These are phyloP conservation scores for Orchestia grillus DNA, from an alignment of 1,140 invertebrate genomes.

Conservation along the genomic window DNA sequence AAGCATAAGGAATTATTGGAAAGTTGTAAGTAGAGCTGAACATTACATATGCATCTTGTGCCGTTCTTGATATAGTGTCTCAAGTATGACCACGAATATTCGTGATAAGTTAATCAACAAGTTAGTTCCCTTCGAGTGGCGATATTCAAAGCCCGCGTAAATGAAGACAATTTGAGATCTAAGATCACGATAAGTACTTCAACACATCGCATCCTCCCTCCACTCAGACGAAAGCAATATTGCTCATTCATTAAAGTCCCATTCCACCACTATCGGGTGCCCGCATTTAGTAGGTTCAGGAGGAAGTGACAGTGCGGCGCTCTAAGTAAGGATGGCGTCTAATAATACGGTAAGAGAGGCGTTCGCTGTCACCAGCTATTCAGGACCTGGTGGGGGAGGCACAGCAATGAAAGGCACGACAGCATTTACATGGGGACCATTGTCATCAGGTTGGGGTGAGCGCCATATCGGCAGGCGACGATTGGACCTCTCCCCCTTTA, in stretches of 20 bases:
- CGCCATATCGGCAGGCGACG: slow-evolving; percentile 20
- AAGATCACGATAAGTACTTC: background rate
- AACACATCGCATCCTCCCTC: background rate
- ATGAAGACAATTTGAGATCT: too few relatives aligned
- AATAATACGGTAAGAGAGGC: slow-evolving; percentile 40
- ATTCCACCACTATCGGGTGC: background rate
- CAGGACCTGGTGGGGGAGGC: background rate
- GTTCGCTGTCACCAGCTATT: slow-evolving; percentile 38
- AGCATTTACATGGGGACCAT: slow-evolving; percentile 44
- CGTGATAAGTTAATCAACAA: background rate
- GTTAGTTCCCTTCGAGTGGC: background rate
- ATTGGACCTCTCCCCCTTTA: slow-evolving; percentile 34
- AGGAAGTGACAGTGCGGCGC: background rate
- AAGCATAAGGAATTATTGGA: background rate
- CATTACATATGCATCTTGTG: background rate
- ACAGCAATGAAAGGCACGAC: slow-evolving; percentile 34
- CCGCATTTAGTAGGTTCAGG: background rate
- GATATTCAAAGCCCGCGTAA: background rate
- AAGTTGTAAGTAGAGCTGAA: background rate
- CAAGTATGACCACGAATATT: background rate
- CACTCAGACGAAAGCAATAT: background rate
- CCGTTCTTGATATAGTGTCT: background rate
- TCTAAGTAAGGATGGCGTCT: slow-evolving; percentile 3
- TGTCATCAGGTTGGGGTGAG: slow-evolving; percentile 43
- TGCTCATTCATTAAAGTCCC: background rate